Base-by-base conservation (phyloP, 2,797 vertebrate species). In the Hyperoplus immaculatus region DNA sequence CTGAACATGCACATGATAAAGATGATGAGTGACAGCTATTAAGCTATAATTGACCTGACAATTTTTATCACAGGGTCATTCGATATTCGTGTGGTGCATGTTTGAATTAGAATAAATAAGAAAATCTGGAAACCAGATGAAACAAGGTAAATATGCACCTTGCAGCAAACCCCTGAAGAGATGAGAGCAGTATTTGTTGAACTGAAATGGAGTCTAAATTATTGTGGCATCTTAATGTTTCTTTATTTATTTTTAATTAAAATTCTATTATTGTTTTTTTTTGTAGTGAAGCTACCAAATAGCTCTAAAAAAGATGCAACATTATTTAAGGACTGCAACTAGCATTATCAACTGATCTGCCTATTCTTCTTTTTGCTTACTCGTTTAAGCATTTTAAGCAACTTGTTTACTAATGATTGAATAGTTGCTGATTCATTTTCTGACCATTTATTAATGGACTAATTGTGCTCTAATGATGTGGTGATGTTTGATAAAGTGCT, bases 21-120 rank as follows among this genome's bases (percentile, higher is more conserved):
- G 54, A 82, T 85, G 64, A 70, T 74, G 51, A 83, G 60, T 70
- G 79, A 67, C 80, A 74, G 72, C 53, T 74, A 69, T 78, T 47
- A 51, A 60, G 53, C 16, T 69, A 38, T 69, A 59, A 77, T 81
- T 84, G 67, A 71, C 42, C 29, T 61, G 69, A 15, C 13, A 71
- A 51, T 82, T 80, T 75, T 89, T 77, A 70, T 66, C 36, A 56
- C 41, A 16, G 38, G 21, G 42, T 68, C 8, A 47, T 85, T 68
- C 54, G 41, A 58, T 59, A 1, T 69, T 43, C 68, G 68, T 69
- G 55, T 71, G 57, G 70, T 67, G 75, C 4, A 14, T 59, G 62
- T 80, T 67, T 69, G 53, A 49, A 71, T 74, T 67, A 69, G n/a
- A 65, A 77, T 70, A 42, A 18, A 68, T 61, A 39, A 16, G 46